These are phyloP conservation scores for Pantherophis guttatus DNA, from an alignment of 2,113 vertebrate genomes.

Conservation along the genomic window DNA sequence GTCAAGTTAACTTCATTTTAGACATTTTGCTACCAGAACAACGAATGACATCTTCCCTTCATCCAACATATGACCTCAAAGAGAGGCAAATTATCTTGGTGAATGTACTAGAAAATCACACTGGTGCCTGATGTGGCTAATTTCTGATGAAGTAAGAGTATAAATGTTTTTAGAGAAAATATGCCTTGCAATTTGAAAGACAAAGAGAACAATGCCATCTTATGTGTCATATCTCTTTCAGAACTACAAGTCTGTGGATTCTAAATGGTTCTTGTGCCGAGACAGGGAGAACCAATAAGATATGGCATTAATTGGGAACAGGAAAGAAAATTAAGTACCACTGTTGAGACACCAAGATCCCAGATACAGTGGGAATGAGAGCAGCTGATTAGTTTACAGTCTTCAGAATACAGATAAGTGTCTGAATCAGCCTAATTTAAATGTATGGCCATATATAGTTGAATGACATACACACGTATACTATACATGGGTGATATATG, in stretches of 20 bases:
- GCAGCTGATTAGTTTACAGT: not conserved
- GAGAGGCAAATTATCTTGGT: not conserved
- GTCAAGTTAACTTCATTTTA: not conserved
- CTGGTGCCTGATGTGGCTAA: not conserved
- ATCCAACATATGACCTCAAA: not conserved
- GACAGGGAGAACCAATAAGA: not conserved
- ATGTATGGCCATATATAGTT: not conserved
- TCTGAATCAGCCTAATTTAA: not conserved
- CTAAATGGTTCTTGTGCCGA: not conserved
- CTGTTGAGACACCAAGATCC: not conserved
- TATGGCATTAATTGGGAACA: not conserved
- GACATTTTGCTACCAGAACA: not conserved
- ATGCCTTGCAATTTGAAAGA: not conserved
- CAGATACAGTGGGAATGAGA: not conserved
- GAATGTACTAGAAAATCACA: not conserved
- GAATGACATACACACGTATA: not conserved
- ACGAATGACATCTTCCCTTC: not conserved
- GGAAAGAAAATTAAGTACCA: not conserved
- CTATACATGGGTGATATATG: not conserved
- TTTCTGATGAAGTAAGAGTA: not conserved
- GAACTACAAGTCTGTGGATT: not conserved
- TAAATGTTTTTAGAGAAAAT: not conserved
- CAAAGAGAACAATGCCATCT: not conserved
- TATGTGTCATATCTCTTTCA: not conserved
- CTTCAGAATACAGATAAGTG: not conserved